Evolutionary conservation across 2,113 vertebrate species (phyloP), one percentile per base, ranked within the genome.

Genomic region (Pipra filicauda): DNA sequence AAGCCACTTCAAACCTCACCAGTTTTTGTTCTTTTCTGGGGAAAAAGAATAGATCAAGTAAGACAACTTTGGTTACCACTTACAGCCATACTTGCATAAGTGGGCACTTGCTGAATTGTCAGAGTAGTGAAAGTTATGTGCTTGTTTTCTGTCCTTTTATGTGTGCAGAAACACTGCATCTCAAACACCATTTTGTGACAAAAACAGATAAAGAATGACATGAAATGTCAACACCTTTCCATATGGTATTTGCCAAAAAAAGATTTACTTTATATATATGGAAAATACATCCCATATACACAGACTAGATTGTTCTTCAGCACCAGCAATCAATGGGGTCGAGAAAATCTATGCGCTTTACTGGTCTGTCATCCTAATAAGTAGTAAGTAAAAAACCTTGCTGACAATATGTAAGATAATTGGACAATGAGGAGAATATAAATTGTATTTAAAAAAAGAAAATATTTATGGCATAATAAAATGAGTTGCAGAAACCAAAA

Each of bases 191-290:
- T 76, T 93, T 89, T 83, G 48, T 76, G 37, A 55, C 66, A 94
- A 93, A 93, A 92, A 62, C 74, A 89, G 85, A 91, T 79, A 91
- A 82, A 73, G 10, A 30, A 90, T 85, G 85, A 96, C 67, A 93
- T 48, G 28, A 44, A 83, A 81, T 74, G 81, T 87, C 64, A 79
- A 91, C 91, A 85, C 41, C 31, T 76, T 85, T 82, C 87, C 89
- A 70, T 93, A 91, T 73, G 75, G 54, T 73, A 89, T 82, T 91
- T 83, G 62, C 74, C 44, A 89, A 81, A 87, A 87, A 93, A 85
- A 85, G 57, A 41, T 28, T 61, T 5, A 28, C 23, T 80, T 41
- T 52, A 41, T 41, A 73, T 76, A 76, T 35, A 79, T 7, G 31
- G 31, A 79, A 90, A 88, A 90, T 62, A 57, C 4, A 89, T 67